A percentile compares a stretch with the other conserved stretches of the same genome.
These are phyloP conservation scores for Petaurus breviceps DNA, from an alignment of 2,113 vertebrate genomes.

Conservation along the genomic window DNA sequence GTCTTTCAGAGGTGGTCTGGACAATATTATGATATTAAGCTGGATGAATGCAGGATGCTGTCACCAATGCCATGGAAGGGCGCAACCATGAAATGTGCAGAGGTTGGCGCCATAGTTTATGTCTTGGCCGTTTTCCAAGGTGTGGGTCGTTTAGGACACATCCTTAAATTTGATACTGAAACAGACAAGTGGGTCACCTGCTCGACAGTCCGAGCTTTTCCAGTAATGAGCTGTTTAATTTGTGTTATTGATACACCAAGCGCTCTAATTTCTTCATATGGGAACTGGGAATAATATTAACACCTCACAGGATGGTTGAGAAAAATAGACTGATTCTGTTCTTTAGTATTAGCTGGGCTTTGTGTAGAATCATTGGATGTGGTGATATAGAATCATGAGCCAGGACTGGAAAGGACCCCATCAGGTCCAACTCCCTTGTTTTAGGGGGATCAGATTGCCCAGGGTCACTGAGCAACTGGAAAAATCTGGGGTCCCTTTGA, in stretches of 20 bases:
- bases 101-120: constrained; percentile 93
- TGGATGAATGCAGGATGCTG: constrained; percentile 94
- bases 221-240: constrained; percentile 96
- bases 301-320: too few species aligned
- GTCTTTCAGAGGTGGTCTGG: constrained; percentile 91
- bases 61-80: constrained; percentile 97
- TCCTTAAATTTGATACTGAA: constrained; percentile 95
- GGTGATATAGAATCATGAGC: too few species aligned
- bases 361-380: too few species aligned
- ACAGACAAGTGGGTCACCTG: constrained; percentile 95
- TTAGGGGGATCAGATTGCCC: too few species aligned
- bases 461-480: background rate
- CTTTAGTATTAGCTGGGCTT: too few species aligned
- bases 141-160: constrained; percentile 94
- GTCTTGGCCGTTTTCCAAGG: constrained; percentile 97
- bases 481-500: too few species aligned
- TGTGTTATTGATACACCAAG: constrained; percentile 93
- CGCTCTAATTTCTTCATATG: background rate
- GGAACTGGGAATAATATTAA: too few species aligned
- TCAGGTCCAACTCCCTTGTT: too few species aligned
- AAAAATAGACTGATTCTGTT: too few species aligned
- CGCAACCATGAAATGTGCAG: constrained; percentile 95
- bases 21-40: constrained; percentile 95
- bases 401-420: too few species aligned
- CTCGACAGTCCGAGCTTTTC: constrained; percentile 96